Evolutionary conservation across 2,888 invertebrate genomes (phyloP).

Genomic region (Hydraecia micacea): DNA sequence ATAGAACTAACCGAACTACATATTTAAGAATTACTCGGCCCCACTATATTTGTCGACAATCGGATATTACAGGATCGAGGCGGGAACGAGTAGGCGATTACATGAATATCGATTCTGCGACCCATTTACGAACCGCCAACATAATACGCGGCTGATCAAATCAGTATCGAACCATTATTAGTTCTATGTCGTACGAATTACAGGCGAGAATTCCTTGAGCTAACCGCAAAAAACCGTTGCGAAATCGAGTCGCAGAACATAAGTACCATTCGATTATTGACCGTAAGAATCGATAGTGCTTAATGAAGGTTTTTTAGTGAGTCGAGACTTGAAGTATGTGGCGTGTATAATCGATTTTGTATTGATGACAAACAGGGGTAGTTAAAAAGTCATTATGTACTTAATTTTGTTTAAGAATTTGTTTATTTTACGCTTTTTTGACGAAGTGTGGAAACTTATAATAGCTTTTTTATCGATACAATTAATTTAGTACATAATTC

Average conservation of each 20-base stretch:
- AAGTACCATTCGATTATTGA: conserved; percentile 65
- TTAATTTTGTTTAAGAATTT: conserved; percentile 31
- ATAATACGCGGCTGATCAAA: conserved; percentile 68
- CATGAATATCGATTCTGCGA: conserved; percentile 72
- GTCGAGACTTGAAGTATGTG: conserved; percentile 50
- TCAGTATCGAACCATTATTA: conserved; percentile 46
- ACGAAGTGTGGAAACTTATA: background rate
- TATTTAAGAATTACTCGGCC: conserved; percentile 47
- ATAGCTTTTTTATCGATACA: background rate
- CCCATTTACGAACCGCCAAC: conserved; percentile 72
- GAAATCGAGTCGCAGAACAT: conserved; percentile 59
- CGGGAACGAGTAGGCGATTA: conserved; percentile 71
- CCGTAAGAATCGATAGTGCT: conserved; percentile 61
- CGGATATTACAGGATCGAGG: conserved; percentile 65
- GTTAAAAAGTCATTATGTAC: conserved; percentile 49
- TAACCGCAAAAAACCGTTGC: conserved; percentile 35
- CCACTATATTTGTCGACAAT: conserved; percentile 63
- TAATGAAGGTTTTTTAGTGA: conserved; percentile 62
- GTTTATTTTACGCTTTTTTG: conserved; percentile 4
- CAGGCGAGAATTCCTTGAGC: conserved; percentile 40
- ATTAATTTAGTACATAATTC: background rate
- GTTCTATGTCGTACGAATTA: conserved; percentile 36
- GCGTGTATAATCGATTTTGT: conserved; percentile 55
- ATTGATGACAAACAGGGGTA: conserved; percentile 37
- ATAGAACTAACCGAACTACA: conserved; percentile 41